Evolutionary conservation across 2,797 vertebrate genomes (phyloP).

Genomic region (Danio kyathit): DNA sequence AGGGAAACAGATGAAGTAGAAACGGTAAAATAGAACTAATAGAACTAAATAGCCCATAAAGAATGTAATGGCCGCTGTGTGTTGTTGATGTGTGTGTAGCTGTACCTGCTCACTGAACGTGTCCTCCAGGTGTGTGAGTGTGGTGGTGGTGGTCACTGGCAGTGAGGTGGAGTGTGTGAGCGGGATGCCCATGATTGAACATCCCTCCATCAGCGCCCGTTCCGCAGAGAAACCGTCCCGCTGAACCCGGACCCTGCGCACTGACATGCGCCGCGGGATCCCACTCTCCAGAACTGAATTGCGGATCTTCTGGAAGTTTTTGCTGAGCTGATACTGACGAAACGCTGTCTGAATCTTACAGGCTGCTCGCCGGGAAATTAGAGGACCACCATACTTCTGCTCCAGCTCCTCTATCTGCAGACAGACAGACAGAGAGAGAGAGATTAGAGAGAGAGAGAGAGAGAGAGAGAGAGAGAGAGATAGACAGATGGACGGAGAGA

Average conservation of each 20-base stretch:
- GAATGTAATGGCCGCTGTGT: neutral
- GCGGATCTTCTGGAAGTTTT: slow-evolving; percentile 99
- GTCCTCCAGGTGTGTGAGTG: slow-evolving; percentile 96
- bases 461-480: too few species aligned
- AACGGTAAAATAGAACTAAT: neutral
- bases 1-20: too few species aligned
- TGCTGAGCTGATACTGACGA: slow-evolving; percentile 98
- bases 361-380: slow-evolving; percentile 93
- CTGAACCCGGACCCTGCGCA: slow-evolving; percentile 87
- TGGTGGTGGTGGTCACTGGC: slow-evolving; percentile 84
- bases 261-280: slow-evolving; percentile 92
- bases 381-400: slow-evolving; percentile 96
- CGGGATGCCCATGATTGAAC: slow-evolving; percentile 84
- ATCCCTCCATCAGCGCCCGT: slow-evolving; percentile 84
- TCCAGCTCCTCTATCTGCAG: slow-evolving; percentile 97
- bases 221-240: slow-evolving; percentile 82
- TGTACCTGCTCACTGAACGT: slow-evolving; percentile 91
- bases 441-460: too few species aligned
- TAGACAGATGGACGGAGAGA: too few species aligned
- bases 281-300: slow-evolving; percentile 97
- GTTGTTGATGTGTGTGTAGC: neutral
- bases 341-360: slow-evolving; percentile 98
- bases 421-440: slow-evolving; percentile 25
- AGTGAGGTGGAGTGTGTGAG: slow-evolving; percentile 90
- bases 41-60: neutral